Base-by-base conservation (phyloP, 35 echinoderm and acorn worm genomes). In the Antedon bifida region DNA sequence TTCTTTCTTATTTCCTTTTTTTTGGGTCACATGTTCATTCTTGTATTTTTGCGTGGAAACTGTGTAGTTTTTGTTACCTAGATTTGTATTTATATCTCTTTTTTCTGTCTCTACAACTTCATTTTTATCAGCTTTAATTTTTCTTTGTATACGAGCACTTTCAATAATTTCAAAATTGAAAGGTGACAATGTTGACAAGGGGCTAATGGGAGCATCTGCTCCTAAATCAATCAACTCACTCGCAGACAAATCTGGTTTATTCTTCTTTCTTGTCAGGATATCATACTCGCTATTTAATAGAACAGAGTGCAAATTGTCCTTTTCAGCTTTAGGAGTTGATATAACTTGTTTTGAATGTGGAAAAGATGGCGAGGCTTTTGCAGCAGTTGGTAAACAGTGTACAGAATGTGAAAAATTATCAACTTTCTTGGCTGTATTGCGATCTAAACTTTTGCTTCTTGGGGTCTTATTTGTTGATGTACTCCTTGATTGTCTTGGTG, bases 91-190 rank as follows among this genome's bases (percentile, higher is more conserved):
- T 21, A 64, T 23, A 23, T 64, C 19, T 23, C 5, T 64, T 11
- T 64, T 7, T 2, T 21, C 51, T 64, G 74, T 33, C 77, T 35
- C 11, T 11, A 28, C 74, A 39, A 29, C 21, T 85, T 76, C 5
- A 74, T 74, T 7, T 39, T 34, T 34, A 75, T 21, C 12, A n/a
- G n/a, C 8, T 33, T 35, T 1, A 38, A 33, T 31, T 51, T 35
- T 14, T 26, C 23, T 56, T 56, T 26, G 10, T 51, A 51, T 56
- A 34, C 33, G 17, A 34, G 36, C 32, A 34, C 30, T 33, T 79
- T 78, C 45, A 33, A 73, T 34, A 78, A 87, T 81, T 81, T 87
- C 32, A 78, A 78, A 56, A 34, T 46, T 73, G 44, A 38, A 34
- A 81, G 80, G 36, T 81, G 51, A 34, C 51, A 39, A 26, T 36